These are phyloP conservation scores for Hippoglossus stenolepis DNA, from an alignment of 2,113 vertebrate genomes.

Conservation along the genomic window DNA sequence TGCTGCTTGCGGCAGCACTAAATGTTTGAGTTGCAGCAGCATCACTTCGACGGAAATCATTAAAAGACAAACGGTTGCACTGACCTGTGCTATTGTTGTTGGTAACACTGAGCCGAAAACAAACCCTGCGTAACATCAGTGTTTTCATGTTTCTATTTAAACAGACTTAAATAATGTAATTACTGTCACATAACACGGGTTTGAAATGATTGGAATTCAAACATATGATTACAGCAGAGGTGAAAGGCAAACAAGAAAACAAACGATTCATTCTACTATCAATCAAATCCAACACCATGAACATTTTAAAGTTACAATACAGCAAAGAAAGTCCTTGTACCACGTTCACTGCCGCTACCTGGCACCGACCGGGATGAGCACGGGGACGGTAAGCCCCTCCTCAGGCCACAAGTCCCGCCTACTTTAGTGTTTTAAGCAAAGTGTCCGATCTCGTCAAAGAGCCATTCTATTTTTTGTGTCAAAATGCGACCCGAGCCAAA, in stretches of 20 bases:
- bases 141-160: neutral
- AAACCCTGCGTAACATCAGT: neutral
- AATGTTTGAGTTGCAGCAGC: constrained; percentile 48
- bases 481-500: too few species aligned
- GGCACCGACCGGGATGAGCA: too few species aligned
- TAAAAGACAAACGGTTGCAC: constrained; percentile 19
- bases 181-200: neutral
- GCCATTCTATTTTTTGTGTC: too few species aligned
- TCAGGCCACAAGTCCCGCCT: too few species aligned
- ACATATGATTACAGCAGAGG: neutral
- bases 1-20: constrained; percentile 56
- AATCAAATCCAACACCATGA: neutral
- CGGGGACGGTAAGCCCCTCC: too few species aligned
- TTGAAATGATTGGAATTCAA: neutral
- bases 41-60: constrained; percentile 49
- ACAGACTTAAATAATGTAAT: neutral
- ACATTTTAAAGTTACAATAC: neutral
- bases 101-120: neutral
- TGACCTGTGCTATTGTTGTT: constrained; percentile 26
- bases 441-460: too few species aligned
- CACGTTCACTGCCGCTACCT: too few species aligned
- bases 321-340: neutral
- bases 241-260: neutral
- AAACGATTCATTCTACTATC: neutral
- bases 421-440: too few species aligned